A percentile compares a stretch with the other conserved stretches of the same genome.
These are phyloP conservation scores for Sylvietta virens DNA, from an alignment of 2,113 vertebrate species.

Conservation along the genomic window DNA sequence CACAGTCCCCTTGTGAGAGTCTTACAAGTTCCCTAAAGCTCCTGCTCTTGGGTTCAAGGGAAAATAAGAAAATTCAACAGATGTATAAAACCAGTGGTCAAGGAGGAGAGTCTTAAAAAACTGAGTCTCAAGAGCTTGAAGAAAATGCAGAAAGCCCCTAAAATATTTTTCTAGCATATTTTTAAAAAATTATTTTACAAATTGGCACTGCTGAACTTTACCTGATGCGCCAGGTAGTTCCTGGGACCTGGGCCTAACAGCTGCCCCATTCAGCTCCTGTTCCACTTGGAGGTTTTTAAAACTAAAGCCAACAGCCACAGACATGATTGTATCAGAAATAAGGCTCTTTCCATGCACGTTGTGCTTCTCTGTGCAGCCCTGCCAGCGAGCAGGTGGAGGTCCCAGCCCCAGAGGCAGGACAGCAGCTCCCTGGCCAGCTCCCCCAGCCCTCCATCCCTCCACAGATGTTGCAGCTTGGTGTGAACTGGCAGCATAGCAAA, in stretches of 20 bases:
- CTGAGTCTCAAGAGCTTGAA: background rate
- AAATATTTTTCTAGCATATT: background rate
- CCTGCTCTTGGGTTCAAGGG: background rate
- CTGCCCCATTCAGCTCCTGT: background rate
- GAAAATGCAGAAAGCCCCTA: background rate
- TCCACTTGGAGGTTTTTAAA: background rate
- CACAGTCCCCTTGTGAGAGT: fast-evolving
- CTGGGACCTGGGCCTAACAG: background rate
- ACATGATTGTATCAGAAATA: fast-evolving
- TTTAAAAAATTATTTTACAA: fast-evolving
- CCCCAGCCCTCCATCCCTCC: constrained; percentile 29
- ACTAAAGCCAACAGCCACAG: fast-evolving
- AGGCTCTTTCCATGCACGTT: fast-evolving
- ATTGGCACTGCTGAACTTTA: background rate
- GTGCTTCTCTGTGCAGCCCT: background rate
- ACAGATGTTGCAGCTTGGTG: constrained; percentile 66
- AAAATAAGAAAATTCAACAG: background rate
- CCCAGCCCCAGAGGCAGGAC: constrained; percentile 1
- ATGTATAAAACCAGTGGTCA: background rate
- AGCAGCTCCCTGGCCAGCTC: background rate
- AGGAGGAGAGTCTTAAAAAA: fast-evolving
- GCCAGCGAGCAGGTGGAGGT: background rate
- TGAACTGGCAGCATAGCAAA: constrained; percentile 75
- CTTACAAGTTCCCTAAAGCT: background rate
- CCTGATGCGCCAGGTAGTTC: background rate